Evolutionary conservation across 2,113 vertebrate species (phyloP).

Genomic region (Ramphastos sulfuratus): DNA sequence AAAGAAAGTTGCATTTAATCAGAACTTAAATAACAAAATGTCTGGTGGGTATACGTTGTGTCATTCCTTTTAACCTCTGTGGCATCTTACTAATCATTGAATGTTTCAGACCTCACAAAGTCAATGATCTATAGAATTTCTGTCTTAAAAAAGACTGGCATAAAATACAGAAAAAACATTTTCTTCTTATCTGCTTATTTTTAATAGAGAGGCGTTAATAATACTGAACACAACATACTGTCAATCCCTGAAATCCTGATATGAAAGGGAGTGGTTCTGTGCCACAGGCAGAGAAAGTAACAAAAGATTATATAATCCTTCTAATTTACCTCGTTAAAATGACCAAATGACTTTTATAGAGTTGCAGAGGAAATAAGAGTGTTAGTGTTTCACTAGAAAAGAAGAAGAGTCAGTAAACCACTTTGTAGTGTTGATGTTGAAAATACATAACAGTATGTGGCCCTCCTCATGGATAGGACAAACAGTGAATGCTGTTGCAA

Average conservation of each 20-base stretch:
- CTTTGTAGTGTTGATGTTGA: background rate
- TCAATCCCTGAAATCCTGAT: background rate
- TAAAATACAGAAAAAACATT: background rate
- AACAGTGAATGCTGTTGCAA: background rate
- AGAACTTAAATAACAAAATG: background rate
- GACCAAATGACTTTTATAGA: background rate
- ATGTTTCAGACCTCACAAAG: background rate
- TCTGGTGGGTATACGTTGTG: background rate
- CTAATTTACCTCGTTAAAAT: background rate
- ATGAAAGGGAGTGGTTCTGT: background rate
- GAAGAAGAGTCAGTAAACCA: conserved; percentile 18
- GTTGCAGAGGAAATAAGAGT: background rate
- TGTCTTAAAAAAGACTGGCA: background rate
- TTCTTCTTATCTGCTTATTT: background rate
- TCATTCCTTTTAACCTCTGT: background rate
- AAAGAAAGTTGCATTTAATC: background rate
- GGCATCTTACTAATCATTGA: background rate
- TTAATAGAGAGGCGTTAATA: background rate
- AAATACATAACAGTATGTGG: background rate
- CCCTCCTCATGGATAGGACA: background rate
- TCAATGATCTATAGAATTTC: background rate
- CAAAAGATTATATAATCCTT: background rate
- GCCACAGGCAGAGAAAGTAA: background rate
- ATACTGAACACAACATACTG: background rate
- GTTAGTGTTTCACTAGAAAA: conserved; percentile 16